Percentiles rank a stretch among this genome's conserved stretches.
phyloP scores from a whole-genome alignment of 1,140 invertebrate genomes.

The Saccostrea glomerata region DNA sequence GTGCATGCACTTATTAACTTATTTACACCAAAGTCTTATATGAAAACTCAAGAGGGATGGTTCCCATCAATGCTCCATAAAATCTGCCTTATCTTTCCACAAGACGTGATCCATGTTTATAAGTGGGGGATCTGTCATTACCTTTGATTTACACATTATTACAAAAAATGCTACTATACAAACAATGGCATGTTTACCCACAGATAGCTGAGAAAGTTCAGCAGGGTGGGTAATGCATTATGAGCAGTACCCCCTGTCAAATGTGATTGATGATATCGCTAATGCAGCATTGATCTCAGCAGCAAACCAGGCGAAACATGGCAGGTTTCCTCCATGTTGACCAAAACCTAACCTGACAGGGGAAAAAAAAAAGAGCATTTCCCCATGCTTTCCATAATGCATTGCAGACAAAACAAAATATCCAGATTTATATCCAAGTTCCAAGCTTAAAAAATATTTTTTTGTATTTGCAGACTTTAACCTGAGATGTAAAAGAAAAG shows the following conservation, averaged over 20 bases:
- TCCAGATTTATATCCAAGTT: not conserved
- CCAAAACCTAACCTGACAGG: not conserved
- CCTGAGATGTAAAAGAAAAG: not conserved
- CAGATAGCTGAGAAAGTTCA: not conserved
- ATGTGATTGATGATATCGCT: constrained; percentile 7
- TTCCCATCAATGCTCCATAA: not conserved
- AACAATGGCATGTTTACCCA: constrained; percentile 7
- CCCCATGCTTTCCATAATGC: not conserved
- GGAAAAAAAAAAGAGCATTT: not conserved
- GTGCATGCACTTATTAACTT: too few species aligned
- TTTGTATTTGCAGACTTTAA: not conserved
- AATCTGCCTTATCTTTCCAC: not conserved
- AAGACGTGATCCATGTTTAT: not conserved
- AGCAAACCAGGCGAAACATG: not conserved
- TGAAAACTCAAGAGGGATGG: too few species aligned
- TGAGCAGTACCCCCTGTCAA: not conserved
- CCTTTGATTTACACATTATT: not conserved
- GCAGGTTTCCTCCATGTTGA: not conserved
- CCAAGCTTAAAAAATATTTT: not conserved
- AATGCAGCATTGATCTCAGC: not conserved
- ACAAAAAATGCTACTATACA: not conserved
- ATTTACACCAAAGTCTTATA: too few species aligned
- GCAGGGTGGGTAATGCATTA: not conserved
- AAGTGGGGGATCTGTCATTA: not conserved
- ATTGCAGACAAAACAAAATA: not conserved